Base-by-base conservation (phyloP, 1,140 invertebrate species). In the Pachypeltis micranthus region DNA sequence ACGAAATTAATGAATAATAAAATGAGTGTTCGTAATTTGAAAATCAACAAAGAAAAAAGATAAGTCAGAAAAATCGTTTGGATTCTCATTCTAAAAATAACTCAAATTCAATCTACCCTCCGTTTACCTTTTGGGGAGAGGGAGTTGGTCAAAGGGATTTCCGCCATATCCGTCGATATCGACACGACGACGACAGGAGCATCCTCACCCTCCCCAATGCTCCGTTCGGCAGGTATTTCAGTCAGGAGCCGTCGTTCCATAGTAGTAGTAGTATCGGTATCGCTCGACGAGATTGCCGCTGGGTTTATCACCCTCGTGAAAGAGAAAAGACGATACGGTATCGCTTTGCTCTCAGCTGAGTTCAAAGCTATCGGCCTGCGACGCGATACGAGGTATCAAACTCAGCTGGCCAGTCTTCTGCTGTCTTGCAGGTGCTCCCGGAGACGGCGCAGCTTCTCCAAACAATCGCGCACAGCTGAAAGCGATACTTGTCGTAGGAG, bases 331-430 rank as follows among this genome's bases (percentile, higher is more conserved):
- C 47, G 47, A 51, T 51, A 51, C 12, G 47, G 47, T 51, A 51
- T 51, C 47, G 7, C 47, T 16, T n/a, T n/a, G n/a, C n/a, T 39
- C 16, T 21, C 47, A 51, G 47, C 47, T 51, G 47, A 4, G 47
- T n/a, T n/a, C n/a, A n/a, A n/a, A n/a, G n/a, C n/a, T 10, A 51
- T 10, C 10, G 12, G 23, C 23, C 47, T 51, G 47, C 7, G 10
- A 4, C 47, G 47, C 47, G 47, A 51, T 51, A 51, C 47, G 47
- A 51, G 47, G 47, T 51, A 51, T 51, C 47, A 51, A n/a, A 39
- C 47, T 51, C 47, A 51, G 47, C 47, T 51, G 47, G 47, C 7
- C 7, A 3, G n/a, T n/a, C n/a, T n/a, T n/a, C 21, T 3, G 12
- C 47, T 10, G 19, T 21, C 3, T 14, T 51, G 12, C 47, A 51